phyloP scores from a whole-genome alignment of 2,113 vertebrate genomes.

The Alligator sinensis region DNA sequence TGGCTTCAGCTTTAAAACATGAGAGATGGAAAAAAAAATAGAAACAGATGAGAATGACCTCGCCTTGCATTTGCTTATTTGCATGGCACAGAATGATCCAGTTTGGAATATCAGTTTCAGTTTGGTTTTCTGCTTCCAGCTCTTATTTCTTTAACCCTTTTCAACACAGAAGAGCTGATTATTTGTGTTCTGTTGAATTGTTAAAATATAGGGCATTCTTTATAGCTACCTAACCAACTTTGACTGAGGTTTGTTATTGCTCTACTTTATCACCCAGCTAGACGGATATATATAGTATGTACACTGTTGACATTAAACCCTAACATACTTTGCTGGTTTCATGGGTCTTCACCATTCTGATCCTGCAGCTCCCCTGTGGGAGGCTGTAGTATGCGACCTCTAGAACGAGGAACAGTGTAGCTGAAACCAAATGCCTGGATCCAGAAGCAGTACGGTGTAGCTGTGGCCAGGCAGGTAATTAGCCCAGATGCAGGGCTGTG shows the following conservation, averaged over 20 bases:
- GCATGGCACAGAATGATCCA: neutral
- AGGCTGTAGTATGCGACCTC: too few relatives aligned
- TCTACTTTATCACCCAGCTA: neutral
- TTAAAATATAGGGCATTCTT: neutral
- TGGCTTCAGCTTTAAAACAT: neutral
- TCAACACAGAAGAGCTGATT: neutral
- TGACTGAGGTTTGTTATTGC: neutral
- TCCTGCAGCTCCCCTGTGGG: too few relatives aligned
- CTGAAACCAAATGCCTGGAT: too few relatives aligned
- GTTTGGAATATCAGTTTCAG: neutral
- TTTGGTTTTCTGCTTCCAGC: neutral
- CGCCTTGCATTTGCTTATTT: neutral
- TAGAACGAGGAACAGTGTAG: too few relatives aligned
- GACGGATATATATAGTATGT: neutral
- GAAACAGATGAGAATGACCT: neutral
- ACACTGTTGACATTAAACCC: slow-evolving; percentile 11
- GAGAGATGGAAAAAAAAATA: neutral
- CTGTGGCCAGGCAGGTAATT: too few relatives aligned
- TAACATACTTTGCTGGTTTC: neutral
- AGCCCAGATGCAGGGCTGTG: too few relatives aligned
- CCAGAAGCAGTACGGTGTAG: too few relatives aligned
- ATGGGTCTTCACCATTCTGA: too few relatives aligned
- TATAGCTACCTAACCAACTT: neutral
- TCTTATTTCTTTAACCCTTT: neutral
- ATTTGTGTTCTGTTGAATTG: slow-evolving; percentile 42